These are phyloP conservation scores for Lordiphosa stackelbergi DNA, from an alignment of 1,140 invertebrate genomes.

Conservation along the genomic window DNA sequence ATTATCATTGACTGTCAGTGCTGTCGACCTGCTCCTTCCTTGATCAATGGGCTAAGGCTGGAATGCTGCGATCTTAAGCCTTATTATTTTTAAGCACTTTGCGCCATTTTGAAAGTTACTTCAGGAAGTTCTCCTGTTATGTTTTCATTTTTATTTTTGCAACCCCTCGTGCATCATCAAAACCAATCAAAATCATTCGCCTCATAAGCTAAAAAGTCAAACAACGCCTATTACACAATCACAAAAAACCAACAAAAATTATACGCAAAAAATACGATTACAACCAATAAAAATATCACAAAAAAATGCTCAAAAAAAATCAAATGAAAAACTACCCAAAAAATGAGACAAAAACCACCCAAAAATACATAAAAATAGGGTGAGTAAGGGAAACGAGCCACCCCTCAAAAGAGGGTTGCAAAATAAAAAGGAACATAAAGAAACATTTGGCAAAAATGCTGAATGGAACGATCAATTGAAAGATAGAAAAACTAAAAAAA, in stretches of 20 bases:
- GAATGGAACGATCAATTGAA: conserved; percentile 49
- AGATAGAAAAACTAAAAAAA: conserved; percentile 52
- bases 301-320: conserved; percentile 26
- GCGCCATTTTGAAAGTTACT: too few relatives aligned
- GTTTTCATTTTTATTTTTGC: conserved; percentile 2
- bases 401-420: conserved; percentile 60
- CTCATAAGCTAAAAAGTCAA: conserved; percentile 46
- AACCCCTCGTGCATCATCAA: conserved; percentile 1
- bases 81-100: too few relatives aligned
- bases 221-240: conserved; percentile 56
- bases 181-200: conserved; percentile 55
- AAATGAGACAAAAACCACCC: conserved; percentile 34
- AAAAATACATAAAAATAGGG: conserved; percentile 28
- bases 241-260: conserved; percentile 28
- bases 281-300: conserved; percentile 63
- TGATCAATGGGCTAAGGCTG: too few relatives aligned
- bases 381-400: conserved; percentile 47
- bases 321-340: conserved; percentile 24
- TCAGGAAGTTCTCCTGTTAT: background rate
- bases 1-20: too few relatives aligned
- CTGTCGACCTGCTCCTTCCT: too few relatives aligned
- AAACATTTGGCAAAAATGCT: conserved; percentile 43
- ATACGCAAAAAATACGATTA: conserved; percentile 59
- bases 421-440: conserved; percentile 24
- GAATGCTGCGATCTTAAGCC: too few relatives aligned